Conservation (phyloP, 2,797 vertebrate species). For the Falco novaeseelandiae region DNA sequence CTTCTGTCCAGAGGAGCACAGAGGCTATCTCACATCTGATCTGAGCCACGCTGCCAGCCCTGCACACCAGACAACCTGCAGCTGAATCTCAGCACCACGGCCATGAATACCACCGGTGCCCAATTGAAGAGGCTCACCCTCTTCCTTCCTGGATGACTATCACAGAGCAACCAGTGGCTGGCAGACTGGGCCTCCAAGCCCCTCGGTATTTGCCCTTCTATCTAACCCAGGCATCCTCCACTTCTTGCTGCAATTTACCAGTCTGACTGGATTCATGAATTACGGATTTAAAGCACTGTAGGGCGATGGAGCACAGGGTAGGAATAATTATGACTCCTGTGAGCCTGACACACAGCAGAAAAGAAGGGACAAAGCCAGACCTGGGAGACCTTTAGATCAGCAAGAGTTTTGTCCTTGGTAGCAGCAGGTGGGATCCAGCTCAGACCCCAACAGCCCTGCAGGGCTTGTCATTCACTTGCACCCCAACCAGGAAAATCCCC, state of each 20-base stretch:
- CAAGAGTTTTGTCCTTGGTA: not conserved
- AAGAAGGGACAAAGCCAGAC: not conserved
- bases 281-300: not conserved
- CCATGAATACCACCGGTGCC: not conserved
- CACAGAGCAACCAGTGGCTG: not conserved
- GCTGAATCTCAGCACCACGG: not conserved
- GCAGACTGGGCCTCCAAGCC: not conserved
- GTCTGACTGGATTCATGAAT: not conserved
- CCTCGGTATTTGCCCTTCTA: not conserved
- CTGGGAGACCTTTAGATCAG: not conserved
- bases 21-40: not conserved
- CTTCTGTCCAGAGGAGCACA: not conserved
- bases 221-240: not conserved
- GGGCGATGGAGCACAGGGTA: not conserved
- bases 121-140: not conserved
- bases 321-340: not conserved
- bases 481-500: not conserved
- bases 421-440: not conserved
- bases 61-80: not conserved
- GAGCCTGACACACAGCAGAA: not conserved
- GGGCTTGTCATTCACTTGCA: not conserved
- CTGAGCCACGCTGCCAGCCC: not conserved
- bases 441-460: not conserved
- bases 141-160: not conserved
- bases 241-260: not conserved